Base-by-base conservation (phyloP, 2,797 vertebrate genomes). In the Scomberomorus guttatus region DNA sequence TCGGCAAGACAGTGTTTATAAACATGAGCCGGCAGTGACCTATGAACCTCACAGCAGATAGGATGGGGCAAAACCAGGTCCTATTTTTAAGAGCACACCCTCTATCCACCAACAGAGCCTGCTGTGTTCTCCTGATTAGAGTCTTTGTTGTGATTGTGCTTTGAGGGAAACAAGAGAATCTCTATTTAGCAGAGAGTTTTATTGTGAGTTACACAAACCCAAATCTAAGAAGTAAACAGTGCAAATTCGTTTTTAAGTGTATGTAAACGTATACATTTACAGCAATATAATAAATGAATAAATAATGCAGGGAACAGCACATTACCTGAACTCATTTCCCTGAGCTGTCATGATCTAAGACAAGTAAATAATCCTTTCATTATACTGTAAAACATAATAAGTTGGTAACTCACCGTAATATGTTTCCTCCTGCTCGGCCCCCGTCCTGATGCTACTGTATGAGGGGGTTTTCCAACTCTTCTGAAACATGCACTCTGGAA, bases 31-130 rank as follows among this genome's bases (percentile, higher is more conserved):
- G 52, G 58, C 32, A 70, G 75, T 94, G 95, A 96, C 95, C 95
- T 96, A 89, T 96, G 95, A 95, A 94, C 95, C 93, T 77, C 8
- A 13, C 80, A 58, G 82, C 83, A 88, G 86, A 93, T 92, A 89
- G 87, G 86, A 82, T 60, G 83, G 79, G 79, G 73, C 71, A 89
- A 87, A 80, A 22, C 34, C 46, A 62, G 68, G 85, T 77, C 74
- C 83, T 86, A 60, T 82, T 90, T 91, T 78, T 80, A 83, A 90
- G 87, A 90, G 63, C 87, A 86, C 88, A 86, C 77, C 83, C 87
- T 85, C 83, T 65, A 13, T 77, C 78, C 82, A 75, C 77, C 42
- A 84, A 83, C 84, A 70, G 58, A 86, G 84, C 72, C 63, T 27
- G 55, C 75, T 77, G 86, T 91, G 76, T 90, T 72, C 73, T 69